phyloP scores from a whole-genome alignment of 2,797 vertebrate genomes.

The Pelobates cultripes region DNA sequence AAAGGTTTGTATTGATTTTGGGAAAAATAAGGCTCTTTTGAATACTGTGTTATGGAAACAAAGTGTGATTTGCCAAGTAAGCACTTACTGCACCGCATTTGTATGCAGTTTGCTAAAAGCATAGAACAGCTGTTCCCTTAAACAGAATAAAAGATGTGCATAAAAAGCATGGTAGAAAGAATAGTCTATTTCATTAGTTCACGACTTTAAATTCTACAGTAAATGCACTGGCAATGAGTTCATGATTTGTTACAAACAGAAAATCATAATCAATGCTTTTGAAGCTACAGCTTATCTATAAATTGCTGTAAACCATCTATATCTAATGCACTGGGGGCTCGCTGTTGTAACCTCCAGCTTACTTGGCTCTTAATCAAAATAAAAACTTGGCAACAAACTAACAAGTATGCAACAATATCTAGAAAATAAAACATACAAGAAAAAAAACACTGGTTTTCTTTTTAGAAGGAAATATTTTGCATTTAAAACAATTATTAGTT shows the following conservation, averaged over 20 bases:
- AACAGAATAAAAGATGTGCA: slow-evolving; percentile 49
- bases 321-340: background rate
- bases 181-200: slow-evolving; percentile 31
- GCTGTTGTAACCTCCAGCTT: background rate
- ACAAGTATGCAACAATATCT: background rate
- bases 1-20: slow-evolving; percentile 66
- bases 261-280: slow-evolving; percentile 37
- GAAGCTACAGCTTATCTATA: slow-evolving; percentile 5
- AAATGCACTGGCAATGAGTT: slow-evolving; percentile 11
- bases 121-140: slow-evolving; percentile 67
- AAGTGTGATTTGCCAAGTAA: slow-evolving; percentile 66
- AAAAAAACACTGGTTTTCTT: background rate
- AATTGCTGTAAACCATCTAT: slow-evolving; percentile 1
- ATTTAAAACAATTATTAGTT: too few relatives aligned
- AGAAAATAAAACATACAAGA: background rate
- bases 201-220: slow-evolving; percentile 33
- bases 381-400: background rate
- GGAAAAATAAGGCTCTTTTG: slow-evolving; percentile 66
- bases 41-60: slow-evolving; percentile 62
- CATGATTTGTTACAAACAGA: slow-evolving; percentile 32
- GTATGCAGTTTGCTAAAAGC: slow-evolving; percentile 51
- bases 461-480: too few relatives aligned
- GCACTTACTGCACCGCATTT: slow-evolving; percentile 44
- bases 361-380: background rate
- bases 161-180: slow-evolving; percentile 19